Conservation (phyloP, 2,888 invertebrate species). For the Liodrosophila aerea region DNA sequence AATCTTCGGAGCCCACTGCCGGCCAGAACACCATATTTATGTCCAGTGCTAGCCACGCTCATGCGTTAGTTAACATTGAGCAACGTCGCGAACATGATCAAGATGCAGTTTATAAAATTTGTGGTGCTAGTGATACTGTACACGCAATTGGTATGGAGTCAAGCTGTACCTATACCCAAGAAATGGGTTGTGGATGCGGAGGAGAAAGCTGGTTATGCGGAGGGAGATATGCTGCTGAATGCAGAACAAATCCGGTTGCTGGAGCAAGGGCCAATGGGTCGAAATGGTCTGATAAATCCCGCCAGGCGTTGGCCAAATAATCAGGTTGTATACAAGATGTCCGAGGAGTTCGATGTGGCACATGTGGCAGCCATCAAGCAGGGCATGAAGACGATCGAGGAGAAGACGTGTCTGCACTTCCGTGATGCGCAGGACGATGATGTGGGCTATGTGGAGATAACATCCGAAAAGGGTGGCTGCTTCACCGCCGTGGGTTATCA, state of each 20-base stretch:
- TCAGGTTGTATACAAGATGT: slow-evolving; percentile 85
- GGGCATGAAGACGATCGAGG: slow-evolving; percentile 88
- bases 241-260: slow-evolving; percentile 52
- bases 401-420: slow-evolving; percentile 88
- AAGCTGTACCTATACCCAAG: slow-evolving; percentile 20
- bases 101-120: slow-evolving; percentile 31
- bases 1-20: slow-evolving; percentile 22
- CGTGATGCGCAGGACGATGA: slow-evolving; percentile 84
- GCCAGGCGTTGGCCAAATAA: slow-evolving; percentile 86
- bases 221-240: slow-evolving; percentile 89
- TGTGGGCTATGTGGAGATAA: slow-evolving; percentile 63
- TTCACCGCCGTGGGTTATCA: slow-evolving; percentile 89
- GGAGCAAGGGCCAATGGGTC: slow-evolving; percentile 43
- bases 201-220: slow-evolving; percentile 87
- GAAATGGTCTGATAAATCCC: slow-evolving; percentile 86
- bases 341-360: slow-evolving; percentile 73
- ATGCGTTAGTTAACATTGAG: slow-evolving; percentile 32
- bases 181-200: slow-evolving; percentile 85
- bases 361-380: slow-evolving; percentile 86
- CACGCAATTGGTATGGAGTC: slow-evolving; percentile 12
- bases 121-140: slow-evolving; percentile 37
- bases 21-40: slow-evolving; percentile 40
- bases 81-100: slow-evolving; percentile 45
- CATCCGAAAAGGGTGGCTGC: slow-evolving; percentile 84
- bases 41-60: slow-evolving; percentile 8